Percentiles rank a stretch among this genome's conserved stretches.
These are phyloP conservation scores for Argopecten irradians DNA, from an alignment of 1,140 invertebrate genomes.

Conservation along the genomic window DNA sequence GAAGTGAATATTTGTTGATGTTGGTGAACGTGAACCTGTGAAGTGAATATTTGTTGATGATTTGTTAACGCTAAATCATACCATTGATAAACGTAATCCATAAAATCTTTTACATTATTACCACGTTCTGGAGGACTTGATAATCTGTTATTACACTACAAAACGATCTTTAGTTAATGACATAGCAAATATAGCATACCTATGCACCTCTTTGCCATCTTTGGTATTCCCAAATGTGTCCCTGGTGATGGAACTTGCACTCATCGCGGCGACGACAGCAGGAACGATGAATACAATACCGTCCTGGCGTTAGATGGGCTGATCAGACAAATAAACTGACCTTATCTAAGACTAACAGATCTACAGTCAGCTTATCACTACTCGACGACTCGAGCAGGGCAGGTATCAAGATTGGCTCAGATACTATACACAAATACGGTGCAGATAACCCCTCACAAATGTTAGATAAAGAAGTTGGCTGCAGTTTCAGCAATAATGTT, in stretches of 20 bases:
- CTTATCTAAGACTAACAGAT: not conserved
- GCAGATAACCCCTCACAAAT: not conserved
- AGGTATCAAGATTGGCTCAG: not conserved
- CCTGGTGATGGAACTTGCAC: not conserved
- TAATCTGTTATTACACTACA: no score
- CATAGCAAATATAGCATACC: no score
- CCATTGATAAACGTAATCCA: conserved; percentile 70
- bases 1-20: no score
- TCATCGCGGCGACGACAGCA: not conserved
- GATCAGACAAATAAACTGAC: not conserved
- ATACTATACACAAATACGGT: not conserved
- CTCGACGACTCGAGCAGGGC: not conserved
- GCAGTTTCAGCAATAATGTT: no score
- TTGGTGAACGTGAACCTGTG: conserved; percentile 72
- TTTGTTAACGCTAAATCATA: no score
- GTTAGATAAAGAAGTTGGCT: no score
- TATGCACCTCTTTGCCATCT: not conserved
- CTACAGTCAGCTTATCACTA: not conserved
- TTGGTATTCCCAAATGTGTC: not conserved
- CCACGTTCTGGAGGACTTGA: no score
- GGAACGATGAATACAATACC: not conserved
- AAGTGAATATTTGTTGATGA: no score
- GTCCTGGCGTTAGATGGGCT: not conserved
- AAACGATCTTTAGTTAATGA: no score
- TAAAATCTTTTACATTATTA: no score